Evolutionary conservation across 92 coral and sea anemone genomes (phyloP).

Genomic region (Phenganax marumi): DNA sequence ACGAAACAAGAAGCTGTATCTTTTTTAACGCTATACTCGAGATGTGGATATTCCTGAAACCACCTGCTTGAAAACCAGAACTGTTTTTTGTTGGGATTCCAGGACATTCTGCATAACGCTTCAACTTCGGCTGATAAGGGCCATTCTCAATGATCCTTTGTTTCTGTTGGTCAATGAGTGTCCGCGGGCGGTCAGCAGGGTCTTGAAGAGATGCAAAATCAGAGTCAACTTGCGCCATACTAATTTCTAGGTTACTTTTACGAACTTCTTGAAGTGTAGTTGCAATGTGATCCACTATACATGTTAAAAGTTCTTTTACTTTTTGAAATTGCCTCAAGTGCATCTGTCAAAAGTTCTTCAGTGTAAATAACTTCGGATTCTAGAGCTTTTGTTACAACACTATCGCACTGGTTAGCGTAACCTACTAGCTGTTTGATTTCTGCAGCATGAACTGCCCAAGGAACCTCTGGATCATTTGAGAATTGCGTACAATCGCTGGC

Average conservation of each 20-base stretch:
- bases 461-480: background rate
- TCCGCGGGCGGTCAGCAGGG: background rate
- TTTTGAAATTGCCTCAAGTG: conserved; percentile 6
- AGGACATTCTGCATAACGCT: background rate
- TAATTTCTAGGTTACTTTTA: background rate
- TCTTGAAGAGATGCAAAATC: conserved; percentile 1
- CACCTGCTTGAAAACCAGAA: background rate
- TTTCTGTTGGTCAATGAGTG: background rate
- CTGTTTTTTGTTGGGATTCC: background rate
- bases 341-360: background rate
- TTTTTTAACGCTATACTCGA: conserved; percentile 14
- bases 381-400: background rate
- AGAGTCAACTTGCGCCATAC: background rate
- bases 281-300: background rate
- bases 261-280: background rate
- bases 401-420: background rate
- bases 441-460: background rate
- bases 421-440: background rate
- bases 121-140: conserved; percentile 20
- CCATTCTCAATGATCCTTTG: conserved; percentile 1
- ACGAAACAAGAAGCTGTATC: conserved; percentile 29
- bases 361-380: background rate
- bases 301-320: background rate
- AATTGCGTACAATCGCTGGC: background rate
- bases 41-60: conserved; percentile 22